A percentile compares a stretch with the other conserved stretches of the same genome.
These are phyloP conservation scores for Amorpha juglandis DNA, from an alignment of 2,888 invertebrate genomes.

Conservation along the genomic window DNA sequence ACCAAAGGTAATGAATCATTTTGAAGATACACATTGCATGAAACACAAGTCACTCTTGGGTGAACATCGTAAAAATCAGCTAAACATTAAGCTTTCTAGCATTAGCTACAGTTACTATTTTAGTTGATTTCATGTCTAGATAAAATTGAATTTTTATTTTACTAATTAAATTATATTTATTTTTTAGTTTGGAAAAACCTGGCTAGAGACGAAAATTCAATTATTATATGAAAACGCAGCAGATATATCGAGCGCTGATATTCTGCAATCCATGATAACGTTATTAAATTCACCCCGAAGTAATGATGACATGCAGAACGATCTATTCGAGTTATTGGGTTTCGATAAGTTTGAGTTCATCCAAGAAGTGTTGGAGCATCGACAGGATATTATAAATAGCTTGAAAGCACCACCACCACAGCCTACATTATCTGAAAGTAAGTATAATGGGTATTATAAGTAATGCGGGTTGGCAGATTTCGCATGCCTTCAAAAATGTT, in stretches of 20 bases:
- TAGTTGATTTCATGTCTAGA: no score
- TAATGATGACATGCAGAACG: constrained; percentile 90
- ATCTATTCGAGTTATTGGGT: constrained; percentile 94
- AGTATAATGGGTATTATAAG: constrained; percentile 35
- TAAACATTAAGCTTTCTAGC: no score
- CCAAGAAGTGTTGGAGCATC: constrained; percentile 86
- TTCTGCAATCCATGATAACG: constrained; percentile 83
- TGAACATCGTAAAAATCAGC: no score
- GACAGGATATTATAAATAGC: constrained; percentile 81
- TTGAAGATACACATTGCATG: no score
- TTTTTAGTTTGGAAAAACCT: constrained; percentile 81
- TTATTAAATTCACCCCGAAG: constrained; percentile 85
- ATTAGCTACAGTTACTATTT: no score
- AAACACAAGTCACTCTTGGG: no score
- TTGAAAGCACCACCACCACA: constrained; percentile 56
- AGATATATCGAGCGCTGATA: constrained; percentile 83
- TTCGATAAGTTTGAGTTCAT: constrained; percentile 93
- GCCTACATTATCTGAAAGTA: constrained; percentile 69
- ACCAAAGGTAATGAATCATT: constrained; percentile 60
- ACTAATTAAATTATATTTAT: background rate
- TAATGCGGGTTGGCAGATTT: no score
- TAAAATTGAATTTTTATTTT: no score
- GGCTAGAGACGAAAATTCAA: constrained; percentile 82
- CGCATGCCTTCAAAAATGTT: no score
- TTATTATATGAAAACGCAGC: constrained; percentile 72